Evolutionary conservation across 2,797 vertebrate species (phyloP), one percentile per base, ranked within the genome.

Genomic region (Acanthurus leucopareius): DNA sequence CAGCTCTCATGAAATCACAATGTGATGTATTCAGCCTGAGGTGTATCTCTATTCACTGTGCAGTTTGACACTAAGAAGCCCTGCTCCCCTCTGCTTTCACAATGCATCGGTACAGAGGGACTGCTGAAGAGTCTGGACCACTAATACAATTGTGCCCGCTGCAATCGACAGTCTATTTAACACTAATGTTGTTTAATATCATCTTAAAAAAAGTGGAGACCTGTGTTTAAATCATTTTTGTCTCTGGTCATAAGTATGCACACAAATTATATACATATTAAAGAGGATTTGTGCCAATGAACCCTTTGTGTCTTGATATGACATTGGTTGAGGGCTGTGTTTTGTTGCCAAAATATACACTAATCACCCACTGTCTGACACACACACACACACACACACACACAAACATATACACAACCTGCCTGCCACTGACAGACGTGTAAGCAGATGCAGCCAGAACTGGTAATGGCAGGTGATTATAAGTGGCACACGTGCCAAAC

Each of bases 381-480:
- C 83, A 85, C 82, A 79, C 84, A 82, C 82, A 79, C 83, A 85
- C 82, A 79, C 84, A 82, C 82, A 82, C 86, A 88, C 86, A 75
- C 79, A 48, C 53, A 32, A 32, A 32, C 28, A 32, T 5, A 81
- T 52, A 54, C 83, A 79, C 80, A 80, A 78, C 80, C 67, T 77
- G 88, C 90, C 93, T 92, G 87, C 93, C 89, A 63, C 96, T 96
- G 97, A 97, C 97, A 98, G 97, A 97, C 95, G 95, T 93, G 93
- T 94, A 97, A 97, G 96, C 97, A 98, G 97, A 98, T 98, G 97
- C 96, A 94, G 91, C 94, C 95, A 62, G 96, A 95, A 95, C 94
- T 92, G 95, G 96, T 98, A 98, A 98, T 98, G 97, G 96, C 97
- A 97, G 97, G 97, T 98, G 97, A 98, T 99, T 98, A 98, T 96